Conservation (phyloP, 2,888 invertebrate species). For the Piscicola geometra region DNA sequence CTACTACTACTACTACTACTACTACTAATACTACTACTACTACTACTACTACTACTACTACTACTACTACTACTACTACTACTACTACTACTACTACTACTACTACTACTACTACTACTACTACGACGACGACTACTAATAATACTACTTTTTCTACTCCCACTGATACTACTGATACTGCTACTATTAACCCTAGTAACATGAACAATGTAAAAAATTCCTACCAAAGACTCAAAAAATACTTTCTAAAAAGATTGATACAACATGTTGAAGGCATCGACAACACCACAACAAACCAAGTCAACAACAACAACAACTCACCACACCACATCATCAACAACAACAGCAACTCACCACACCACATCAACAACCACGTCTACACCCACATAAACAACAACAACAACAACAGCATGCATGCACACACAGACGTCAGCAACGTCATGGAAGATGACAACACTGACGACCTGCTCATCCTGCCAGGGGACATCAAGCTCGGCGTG, state of each 20-base stretch:
- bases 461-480: slow-evolving; percentile 29
- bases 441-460: neutral
- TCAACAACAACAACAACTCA: neutral
- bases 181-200: slow-evolving; percentile 18
- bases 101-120: slow-evolving; percentile 39
- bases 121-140: slow-evolving; percentile 39
- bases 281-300: neutral
- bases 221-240: neutral
- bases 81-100: slow-evolving; percentile 38
- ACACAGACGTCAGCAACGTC: neutral
- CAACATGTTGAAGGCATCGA: neutral
- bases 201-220: neutral
- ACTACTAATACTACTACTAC: slow-evolving; percentile 38
- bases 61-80: slow-evolving; percentile 38
- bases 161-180: slow-evolving; percentile 39
- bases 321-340: neutral
- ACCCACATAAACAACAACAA: neutral
- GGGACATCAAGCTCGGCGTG: slow-evolving; percentile 46
- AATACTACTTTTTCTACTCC: slow-evolving; percentile 36
- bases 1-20: slow-evolving; percentile 38
- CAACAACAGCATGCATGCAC: neutral
- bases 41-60: slow-evolving; percentile 38
- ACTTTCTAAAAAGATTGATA: neutral
- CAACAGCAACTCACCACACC: neutral
- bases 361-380: neutral